Evolutionary conservation across 2,888 invertebrate genomes (phyloP).

Genomic region (Drosophila rellima): DNA sequence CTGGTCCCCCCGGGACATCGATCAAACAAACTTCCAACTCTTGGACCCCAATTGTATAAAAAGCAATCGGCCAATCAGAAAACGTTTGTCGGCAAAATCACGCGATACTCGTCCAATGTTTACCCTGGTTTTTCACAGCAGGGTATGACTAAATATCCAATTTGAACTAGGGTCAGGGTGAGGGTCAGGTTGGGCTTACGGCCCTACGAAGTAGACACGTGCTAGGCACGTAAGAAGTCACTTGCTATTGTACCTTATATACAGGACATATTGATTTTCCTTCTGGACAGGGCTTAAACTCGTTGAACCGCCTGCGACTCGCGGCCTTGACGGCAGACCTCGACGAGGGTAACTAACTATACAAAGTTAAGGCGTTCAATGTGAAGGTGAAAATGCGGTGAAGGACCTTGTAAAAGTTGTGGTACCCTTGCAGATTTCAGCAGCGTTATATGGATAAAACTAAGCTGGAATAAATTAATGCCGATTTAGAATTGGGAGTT

Average conservation of each 20-base stretch:
- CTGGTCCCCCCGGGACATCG: conserved; percentile 57
- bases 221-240: conserved; percentile 44
- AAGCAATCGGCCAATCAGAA: conserved; percentile 61
- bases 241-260: conserved; percentile 39
- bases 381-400: conserved; percentile 69
- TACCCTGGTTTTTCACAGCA: conserved; percentile 52
- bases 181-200: not conserved
- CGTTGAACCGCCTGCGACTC: conserved; percentile 74
- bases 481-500: not conserved
- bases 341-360: conserved; percentile 50
- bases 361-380: conserved; percentile 62
- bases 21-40: conserved; percentile 64
- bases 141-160: conserved; percentile 34
- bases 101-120: conserved; percentile 71
- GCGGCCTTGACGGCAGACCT: conserved; percentile 63
- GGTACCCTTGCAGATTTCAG: conserved; percentile 15
- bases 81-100: conserved; percentile 67
- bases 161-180: not conserved
- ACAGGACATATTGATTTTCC: conserved; percentile 66
- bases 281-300: conserved; percentile 55
- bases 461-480: conserved; percentile 14
- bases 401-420: conserved; percentile 52
- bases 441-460: conserved; percentile 15
- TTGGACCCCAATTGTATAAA: not conserved
- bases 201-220: conserved; percentile 62